These are phyloP conservation scores for Zaprionus inermis DNA, from an alignment of 1,140 invertebrate genomes.

Conservation along the genomic window DNA sequence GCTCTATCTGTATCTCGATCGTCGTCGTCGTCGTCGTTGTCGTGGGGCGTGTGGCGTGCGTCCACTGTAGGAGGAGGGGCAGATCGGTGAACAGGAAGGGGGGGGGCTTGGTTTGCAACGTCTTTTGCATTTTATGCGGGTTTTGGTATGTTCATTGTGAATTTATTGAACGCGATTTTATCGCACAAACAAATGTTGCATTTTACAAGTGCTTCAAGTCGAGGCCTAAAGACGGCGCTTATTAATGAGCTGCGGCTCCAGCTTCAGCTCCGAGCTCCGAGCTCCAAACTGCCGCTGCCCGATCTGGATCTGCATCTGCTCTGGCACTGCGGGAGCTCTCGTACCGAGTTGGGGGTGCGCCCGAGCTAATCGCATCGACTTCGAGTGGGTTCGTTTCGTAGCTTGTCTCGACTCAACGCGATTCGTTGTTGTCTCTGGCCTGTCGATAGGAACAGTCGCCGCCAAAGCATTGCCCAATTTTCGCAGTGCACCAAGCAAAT, in stretches of 20 bases:
- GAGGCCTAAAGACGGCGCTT: conserved; percentile 72
- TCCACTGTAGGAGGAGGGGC: neutral
- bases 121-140: conserved; percentile 77
- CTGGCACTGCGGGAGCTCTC: conserved; percentile 41
- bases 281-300: neutral
- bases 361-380: conserved; percentile 8
- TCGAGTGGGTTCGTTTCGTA: conserved; percentile 33
- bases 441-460: conserved; percentile 29
- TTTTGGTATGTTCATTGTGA: conserved; percentile 83
- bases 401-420: conserved; percentile 18
- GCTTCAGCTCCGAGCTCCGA: neutral
- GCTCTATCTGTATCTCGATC: conserved; percentile 67
- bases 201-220: conserved; percentile 82
- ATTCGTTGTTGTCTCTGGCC: conserved; percentile 6
- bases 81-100: neutral
- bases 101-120: conserved; percentile 22
- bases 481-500: conserved; percentile 50
- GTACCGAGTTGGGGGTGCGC: conserved; percentile 9
- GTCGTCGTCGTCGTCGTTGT: conserved; percentile 45
- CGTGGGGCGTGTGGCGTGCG: conserved; percentile 43
- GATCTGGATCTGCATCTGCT: conserved; percentile 25
- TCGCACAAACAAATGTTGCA: conserved; percentile 83
- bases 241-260: conserved; percentile 67
- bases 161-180: conserved; percentile 83
- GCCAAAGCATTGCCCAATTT: conserved; percentile 46